phyloP scores from a whole-genome alignment of 2,113 vertebrate genomes.

The Cinclus mexicanus region DNA sequence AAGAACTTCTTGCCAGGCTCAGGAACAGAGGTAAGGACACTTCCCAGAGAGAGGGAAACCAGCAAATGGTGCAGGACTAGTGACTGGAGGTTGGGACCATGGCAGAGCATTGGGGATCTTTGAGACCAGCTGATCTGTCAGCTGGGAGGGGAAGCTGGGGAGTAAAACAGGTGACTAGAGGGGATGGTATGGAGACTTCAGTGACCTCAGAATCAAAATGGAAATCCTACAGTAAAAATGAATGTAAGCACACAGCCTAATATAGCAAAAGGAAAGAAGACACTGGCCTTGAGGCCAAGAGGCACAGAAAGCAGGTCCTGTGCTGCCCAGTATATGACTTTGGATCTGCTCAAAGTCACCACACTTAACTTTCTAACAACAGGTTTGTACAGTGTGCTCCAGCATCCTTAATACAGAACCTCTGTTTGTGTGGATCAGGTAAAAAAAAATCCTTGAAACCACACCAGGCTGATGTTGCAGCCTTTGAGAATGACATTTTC shows the following conservation, averaged over 20 bases:
- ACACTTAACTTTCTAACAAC: not conserved
- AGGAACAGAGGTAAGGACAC: constrained; percentile 88
- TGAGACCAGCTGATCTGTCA: not conserved
- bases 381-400: not conserved
- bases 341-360: not conserved
- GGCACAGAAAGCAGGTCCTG: not conserved
- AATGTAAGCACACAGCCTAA: not conserved
- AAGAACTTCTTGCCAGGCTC: constrained; percentile 97
- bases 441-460: not conserved
- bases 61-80: not conserved
- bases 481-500: not conserved
- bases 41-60: not conserved
- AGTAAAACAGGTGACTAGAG: not conserved
- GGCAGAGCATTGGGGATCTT: not conserved
- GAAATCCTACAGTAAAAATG: not conserved
- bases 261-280: not conserved
- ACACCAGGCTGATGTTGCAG: not conserved
- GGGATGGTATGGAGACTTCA: not conserved
- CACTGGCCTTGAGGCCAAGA: not conserved
- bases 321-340: not conserved
- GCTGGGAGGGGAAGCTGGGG: not conserved
- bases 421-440: not conserved
- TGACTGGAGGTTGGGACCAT: not conserved
- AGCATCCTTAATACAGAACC: not conserved
- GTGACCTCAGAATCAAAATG: not conserved